Evolutionary conservation across 2,888 invertebrate genomes (phyloP), one percentile per base, ranked within the genome.

Genomic region (Mythimna pallens): DNA sequence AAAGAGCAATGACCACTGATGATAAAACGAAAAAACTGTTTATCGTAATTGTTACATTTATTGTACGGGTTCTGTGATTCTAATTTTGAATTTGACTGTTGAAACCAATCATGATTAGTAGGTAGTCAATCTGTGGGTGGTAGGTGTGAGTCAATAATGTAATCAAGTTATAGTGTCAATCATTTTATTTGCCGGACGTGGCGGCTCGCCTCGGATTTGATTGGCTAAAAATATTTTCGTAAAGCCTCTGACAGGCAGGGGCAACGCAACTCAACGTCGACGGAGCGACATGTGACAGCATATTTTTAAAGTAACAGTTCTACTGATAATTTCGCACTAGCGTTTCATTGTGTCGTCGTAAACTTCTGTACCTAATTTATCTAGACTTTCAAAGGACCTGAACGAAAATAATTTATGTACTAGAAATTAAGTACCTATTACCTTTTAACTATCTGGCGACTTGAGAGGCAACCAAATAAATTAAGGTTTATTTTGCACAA

Each of bases 51-150:
- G 12, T 30, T 17, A 59, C 12, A 3, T 9, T 14, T 50, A 7
- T 20, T 47, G 6, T 58, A 65, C n/a, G 57, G 8, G 30, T n/a
- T 25, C 54, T 20, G 43, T 17, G 12, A 20, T 68, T 78, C 30
- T 47, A 40, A 52, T 43, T 78, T 76, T 30, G 65, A n/a, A 65
- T 69, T 74, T 78, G 80, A 78, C 75, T 69, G 75, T 25, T n/a
- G 54, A 55, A 59, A 43, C 34, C 47, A 57, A 54, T 63, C 2
- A 17, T 50, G 30, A 66, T 58, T 55, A 64, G 54, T 65, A 50
- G 10, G 57, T 59, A 70, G 59, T 72, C 47, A 57, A 55, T 57
- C 20, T 25, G 12, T 68, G 22, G 12, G n/a, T 74, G 50, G 54
- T 65, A 52, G 30, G 34, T 54, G 43, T 70, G 64, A 50, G 43